phyloP scores from a whole-genome alignment of 1,140 invertebrate genomes.

The Sycophila sp. region DNA sequence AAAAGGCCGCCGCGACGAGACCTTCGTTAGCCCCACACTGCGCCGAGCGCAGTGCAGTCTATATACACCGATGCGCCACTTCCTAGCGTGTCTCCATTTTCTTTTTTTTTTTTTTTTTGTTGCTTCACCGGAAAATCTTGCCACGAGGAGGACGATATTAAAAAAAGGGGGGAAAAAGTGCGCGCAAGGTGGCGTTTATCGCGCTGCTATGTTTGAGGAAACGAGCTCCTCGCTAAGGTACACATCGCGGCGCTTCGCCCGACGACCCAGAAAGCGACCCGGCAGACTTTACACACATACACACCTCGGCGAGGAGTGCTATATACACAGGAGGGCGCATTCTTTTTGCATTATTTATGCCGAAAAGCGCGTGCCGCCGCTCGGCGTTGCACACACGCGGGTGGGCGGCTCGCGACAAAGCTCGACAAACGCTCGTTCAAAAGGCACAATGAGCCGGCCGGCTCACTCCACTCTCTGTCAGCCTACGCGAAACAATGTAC shows the following conservation, averaged over 20 bases:
- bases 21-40: too few relatives aligned
- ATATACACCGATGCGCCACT: conserved; percentile 12
- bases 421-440: neutral
- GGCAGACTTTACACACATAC: too few relatives aligned
- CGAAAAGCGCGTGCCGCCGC: neutral
- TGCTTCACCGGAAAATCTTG: conserved; percentile 2
- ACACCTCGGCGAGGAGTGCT: too few relatives aligned
- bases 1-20: neutral
- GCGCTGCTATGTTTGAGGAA: too few relatives aligned
- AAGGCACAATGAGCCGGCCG: conserved; percentile 17
- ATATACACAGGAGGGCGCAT: conserved; percentile 18
- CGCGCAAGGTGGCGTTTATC: too few relatives aligned
- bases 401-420: neutral
- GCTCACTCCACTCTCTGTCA: conserved; percentile 1
- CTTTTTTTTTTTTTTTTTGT: neutral
- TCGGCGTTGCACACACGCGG: too few relatives aligned
- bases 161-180: too few relatives aligned
- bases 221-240: too few relatives aligned
- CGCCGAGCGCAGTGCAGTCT: too few relatives aligned
- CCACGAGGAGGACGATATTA: neutral
- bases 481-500: neutral
- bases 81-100: neutral
- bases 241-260: too few relatives aligned
- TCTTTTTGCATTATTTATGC: conserved; percentile 14
- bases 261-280: too few relatives aligned